Conservation (phyloP, 2,113 vertebrate genomes). For the Erpornis zantholeuca region DNA sequence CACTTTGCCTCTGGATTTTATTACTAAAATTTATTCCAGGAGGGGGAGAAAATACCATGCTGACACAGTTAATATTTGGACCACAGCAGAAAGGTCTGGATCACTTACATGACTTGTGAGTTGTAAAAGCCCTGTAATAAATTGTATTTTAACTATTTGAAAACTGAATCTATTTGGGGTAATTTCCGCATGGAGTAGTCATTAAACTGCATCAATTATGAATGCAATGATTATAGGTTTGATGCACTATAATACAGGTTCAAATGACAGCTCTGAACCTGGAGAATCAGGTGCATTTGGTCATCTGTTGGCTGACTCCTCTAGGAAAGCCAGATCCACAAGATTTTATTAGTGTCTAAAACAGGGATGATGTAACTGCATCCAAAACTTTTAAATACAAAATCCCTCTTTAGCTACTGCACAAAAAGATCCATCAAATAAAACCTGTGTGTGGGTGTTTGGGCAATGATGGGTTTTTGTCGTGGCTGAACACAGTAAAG, state of each 20-base stretch:
- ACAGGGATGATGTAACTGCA: background rate
- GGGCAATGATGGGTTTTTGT: background rate
- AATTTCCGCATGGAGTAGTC: background rate
- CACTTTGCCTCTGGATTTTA: slow-evolving; percentile 54
- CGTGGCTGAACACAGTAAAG: too few species aligned
- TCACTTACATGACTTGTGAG: background rate
- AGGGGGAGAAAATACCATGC: background rate
- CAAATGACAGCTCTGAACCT: background rate
- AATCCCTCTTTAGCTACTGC: background rate
- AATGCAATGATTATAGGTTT: background rate
- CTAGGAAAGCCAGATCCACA: background rate
- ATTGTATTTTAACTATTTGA: background rate
- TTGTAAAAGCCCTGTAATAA: background rate
- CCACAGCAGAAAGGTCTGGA: background rate
- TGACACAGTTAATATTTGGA: slow-evolving; percentile 30
- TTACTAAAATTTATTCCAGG: slow-evolving; percentile 32
- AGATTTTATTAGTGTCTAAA: background rate
- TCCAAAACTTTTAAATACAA: background rate
- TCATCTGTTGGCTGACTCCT: background rate
- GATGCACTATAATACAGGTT: background rate
- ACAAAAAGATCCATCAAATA: background rate
- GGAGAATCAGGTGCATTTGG: background rate
- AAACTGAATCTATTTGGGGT: background rate
- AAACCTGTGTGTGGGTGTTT: background rate
- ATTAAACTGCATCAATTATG: background rate